Evolutionary conservation across 2,888 invertebrate species (phyloP), one percentile per base, ranked within the genome.

Genomic region (Macrophya alboannulata): DNA sequence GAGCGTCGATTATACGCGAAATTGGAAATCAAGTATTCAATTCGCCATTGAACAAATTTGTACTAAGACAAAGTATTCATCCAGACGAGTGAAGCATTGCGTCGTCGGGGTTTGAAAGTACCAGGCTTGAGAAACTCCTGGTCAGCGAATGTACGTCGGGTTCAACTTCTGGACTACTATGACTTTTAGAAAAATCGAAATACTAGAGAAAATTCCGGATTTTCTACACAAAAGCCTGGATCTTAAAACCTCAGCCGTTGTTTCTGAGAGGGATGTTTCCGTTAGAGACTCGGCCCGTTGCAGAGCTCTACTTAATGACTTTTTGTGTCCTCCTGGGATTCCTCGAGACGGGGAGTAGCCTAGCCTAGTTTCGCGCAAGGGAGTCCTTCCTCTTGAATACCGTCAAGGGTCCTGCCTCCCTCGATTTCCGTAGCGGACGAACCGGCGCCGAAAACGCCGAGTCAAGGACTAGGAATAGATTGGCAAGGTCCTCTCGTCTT

Each of bases 11-110:
- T 88, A 85, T 85, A 83, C 85, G 86, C 84, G 85, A 74, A 88
- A 88, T 88, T 88, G 88, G 87, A 88, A 88, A 88, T 88, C 86
- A 87, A 88, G 87, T 87, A 88, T 88, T 88, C 87, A 87, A 87
- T 88, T 88, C 85, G 84, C 31, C 82, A 82, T 62, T 72, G 85
- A 86, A 85, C 85, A 88, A 88, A 88, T 88, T 88, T 87, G 85
- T 88, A 88, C 86, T 85, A 43, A 83, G 83, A 83, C 83, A 83
- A 83, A 83, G 48, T 83, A 72, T 83, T 83, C 71, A 37, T 83
- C 62, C 25, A 82, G 37, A 9, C 51, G 51, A 59, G 5, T 59
- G 43, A 62, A 81, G 79, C 43, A 15, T 48, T n/a, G 62, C 15
- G 8, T 48, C 40, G 10, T 43, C 43, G 17, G 62, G 79, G 40